These are phyloP conservation scores for Sebastes aleutianus DNA, from an alignment of 2,797 vertebrate species.

Conservation along the genomic window DNA sequence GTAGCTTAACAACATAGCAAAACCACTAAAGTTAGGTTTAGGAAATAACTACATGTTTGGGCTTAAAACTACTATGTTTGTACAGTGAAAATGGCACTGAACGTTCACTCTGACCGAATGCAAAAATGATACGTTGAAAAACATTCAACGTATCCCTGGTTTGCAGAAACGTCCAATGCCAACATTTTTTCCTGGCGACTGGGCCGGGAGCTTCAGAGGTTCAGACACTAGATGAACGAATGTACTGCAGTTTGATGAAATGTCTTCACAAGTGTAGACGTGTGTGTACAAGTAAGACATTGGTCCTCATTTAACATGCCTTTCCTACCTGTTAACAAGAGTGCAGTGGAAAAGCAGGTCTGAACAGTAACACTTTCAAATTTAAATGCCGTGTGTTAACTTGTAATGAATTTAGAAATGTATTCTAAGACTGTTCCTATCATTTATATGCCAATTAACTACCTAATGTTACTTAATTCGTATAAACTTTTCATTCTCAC, in stretches of 20 bases:
- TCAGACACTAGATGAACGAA: constrained; percentile 15
- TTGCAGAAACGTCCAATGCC: no score
- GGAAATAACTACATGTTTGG: no score
- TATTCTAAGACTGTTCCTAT: background rate
- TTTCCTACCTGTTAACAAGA: background rate
- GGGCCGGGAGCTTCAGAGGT: background rate
- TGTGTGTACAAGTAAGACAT: constrained; percentile 47
- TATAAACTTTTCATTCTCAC: background rate
- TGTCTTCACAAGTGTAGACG: constrained; percentile 35
- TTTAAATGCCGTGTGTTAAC: background rate
- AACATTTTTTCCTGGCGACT: no score
- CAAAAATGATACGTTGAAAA: no score
- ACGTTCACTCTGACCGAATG: no score
- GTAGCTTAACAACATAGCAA: no score
- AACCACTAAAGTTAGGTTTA: no score
- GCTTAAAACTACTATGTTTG: no score
- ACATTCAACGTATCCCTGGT: no score
- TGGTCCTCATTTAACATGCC: constrained; percentile 58
- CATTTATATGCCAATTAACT: background rate
- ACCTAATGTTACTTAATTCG: background rate
- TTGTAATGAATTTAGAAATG: background rate
- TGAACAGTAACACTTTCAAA: background rate
- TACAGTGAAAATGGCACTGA: no score
- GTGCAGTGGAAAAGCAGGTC: background rate
- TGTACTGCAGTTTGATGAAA: constrained; percentile 39